These are phyloP conservation scores for Tonatia bakeri DNA, from an alignment of 2,113 vertebrate genomes.

Conservation along the genomic window DNA sequence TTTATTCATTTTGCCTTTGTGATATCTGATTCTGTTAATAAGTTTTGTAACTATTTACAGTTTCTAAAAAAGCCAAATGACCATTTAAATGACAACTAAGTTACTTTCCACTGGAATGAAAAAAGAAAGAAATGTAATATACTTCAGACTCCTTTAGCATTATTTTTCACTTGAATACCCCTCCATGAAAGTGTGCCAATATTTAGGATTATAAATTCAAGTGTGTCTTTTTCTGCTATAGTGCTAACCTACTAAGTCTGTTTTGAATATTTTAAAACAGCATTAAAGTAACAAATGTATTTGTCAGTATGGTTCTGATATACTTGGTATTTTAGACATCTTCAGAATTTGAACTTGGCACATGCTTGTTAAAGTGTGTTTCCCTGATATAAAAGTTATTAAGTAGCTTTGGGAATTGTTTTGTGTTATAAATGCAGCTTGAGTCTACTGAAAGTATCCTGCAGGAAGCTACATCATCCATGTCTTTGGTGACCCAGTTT, in stretches of 20 bases:
- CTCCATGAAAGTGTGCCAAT: neutral
- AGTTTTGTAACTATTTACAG: neutral
- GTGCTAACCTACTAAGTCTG: neutral
- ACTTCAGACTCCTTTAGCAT: constrained; percentile 13
- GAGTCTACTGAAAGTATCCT: constrained; percentile 86
- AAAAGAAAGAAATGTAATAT: neutral
- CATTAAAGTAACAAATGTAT: neutral
- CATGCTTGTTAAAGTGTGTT: constrained; percentile 51
- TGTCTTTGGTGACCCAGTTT: constrained; percentile 83
- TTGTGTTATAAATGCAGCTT: constrained; percentile 96
- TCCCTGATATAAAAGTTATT: constrained; percentile 58
- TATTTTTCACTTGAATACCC: neutral
- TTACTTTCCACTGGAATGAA: neutral
- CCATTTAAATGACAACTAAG: neutral
- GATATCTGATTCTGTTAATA: neutral
- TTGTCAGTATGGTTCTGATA: constrained; percentile 6
- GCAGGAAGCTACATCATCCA: constrained; percentile 81
- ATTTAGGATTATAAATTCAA: neutral
- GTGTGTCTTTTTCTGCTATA: constrained; percentile 10
- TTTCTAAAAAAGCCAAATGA: constrained; percentile 36
- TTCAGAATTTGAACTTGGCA: constrained; percentile 34
- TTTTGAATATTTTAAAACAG: neutral
- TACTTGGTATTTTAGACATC: constrained; percentile 32
- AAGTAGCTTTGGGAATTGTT: constrained; percentile 83
- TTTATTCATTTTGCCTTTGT: neutral